Evolutionary conservation across 2,888 invertebrate species (phyloP).

Genomic region (Thelaira solivaga): DNA sequence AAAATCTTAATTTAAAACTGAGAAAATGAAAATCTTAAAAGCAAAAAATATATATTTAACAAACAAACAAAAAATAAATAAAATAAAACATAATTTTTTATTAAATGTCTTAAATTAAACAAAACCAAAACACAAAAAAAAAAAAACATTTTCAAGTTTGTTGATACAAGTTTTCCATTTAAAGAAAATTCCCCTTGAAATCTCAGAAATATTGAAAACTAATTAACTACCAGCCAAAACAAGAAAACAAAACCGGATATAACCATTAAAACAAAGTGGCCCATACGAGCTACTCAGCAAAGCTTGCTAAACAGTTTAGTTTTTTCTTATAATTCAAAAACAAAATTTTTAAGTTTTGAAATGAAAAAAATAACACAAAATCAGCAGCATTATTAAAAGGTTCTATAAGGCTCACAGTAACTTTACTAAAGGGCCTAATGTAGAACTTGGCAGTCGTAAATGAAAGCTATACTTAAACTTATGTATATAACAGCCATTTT

Average conservation of each 20-base stretch:
- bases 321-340: conserved; percentile 21
- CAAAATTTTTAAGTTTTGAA: neutral
- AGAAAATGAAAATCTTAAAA: conserved; percentile 22
- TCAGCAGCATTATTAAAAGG: conserved; percentile 24
- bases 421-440: neutral
- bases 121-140: conserved; percentile 40
- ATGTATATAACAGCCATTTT: conserved; percentile 52
- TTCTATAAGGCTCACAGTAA: neutral
- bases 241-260: conserved; percentile 49
- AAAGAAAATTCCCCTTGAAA: conserved; percentile 54
- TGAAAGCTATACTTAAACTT: conserved; percentile 34
- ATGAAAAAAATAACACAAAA: neutral
- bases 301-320: conserved; percentile 23
- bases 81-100: conserved; percentile 43
- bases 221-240: conserved; percentile 43
- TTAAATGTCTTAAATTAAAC: conserved; percentile 58
- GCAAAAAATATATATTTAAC: conserved; percentile 25
- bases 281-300: conserved; percentile 4
- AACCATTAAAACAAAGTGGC: conserved; percentile 35
- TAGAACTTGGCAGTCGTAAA: neutral
- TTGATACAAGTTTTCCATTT: conserved; percentile 67
- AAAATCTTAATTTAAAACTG: conserved; percentile 15
- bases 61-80: conserved; percentile 25
- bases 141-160: conserved; percentile 46
- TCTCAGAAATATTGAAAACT: neutral